Conservation (phyloP, 2,113 vertebrate genomes). For the Uria lomvia region DNA sequence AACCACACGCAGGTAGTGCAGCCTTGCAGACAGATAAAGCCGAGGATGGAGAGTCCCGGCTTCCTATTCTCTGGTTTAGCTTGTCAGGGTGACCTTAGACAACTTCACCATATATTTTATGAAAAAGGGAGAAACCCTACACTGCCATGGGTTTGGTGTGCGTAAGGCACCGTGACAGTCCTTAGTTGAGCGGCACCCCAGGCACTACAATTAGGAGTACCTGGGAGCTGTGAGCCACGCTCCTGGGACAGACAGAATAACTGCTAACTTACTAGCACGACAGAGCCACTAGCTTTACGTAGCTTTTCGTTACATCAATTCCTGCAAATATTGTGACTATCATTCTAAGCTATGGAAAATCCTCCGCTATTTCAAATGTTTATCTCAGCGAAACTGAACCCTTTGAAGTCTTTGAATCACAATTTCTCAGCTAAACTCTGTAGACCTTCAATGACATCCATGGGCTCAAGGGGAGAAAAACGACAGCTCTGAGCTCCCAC, state of each 20-base stretch:
- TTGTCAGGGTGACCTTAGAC: not conserved
- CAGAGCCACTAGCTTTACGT: not conserved
- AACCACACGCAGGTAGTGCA: not conserved
- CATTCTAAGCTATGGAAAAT: constrained; percentile 22
- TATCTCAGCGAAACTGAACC: not conserved
- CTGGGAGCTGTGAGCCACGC: not conserved
- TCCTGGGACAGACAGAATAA: not conserved
- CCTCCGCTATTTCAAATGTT: constrained; percentile 3
- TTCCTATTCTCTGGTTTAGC: not conserved
- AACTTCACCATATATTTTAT: not conserved
- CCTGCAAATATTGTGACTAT: not conserved
- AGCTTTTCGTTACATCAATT: not conserved
- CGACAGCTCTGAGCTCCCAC: not conserved
- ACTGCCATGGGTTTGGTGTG: not conserved
- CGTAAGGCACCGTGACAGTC: not conserved
- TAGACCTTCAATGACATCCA: not conserved
- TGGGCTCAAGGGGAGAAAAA: not conserved
- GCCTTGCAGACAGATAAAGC: not conserved
- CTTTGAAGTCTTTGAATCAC: constrained; percentile 30
- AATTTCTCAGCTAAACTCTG: not conserved
- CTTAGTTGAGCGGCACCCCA: not conserved
- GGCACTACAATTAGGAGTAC: not conserved
- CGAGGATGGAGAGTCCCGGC: not conserved
- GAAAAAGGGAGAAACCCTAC: not conserved
- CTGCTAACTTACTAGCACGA: not conserved